Conservation (phyloP, 1,140 invertebrate genomes). For the Rhopalosiphum maidis region DNA sequence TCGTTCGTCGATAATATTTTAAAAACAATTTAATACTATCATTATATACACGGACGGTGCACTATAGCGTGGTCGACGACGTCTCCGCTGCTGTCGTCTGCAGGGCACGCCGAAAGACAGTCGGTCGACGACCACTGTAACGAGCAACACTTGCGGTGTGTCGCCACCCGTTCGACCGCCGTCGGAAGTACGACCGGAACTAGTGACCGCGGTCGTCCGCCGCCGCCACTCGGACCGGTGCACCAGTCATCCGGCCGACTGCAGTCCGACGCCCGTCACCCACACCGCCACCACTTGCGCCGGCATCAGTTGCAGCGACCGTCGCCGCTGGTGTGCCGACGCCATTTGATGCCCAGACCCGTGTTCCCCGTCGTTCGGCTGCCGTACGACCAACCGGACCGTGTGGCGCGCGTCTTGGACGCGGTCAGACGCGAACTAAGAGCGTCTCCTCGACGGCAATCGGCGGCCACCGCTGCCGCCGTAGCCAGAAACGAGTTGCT, state of each 20-base stretch:
- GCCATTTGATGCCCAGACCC: conserved; percentile 49
- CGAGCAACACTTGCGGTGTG: not conserved
- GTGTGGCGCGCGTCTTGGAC: conserved; percentile 26
- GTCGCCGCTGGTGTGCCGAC: conserved; percentile 40
- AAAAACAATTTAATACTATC: not conserved
- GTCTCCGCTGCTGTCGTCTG: no score
- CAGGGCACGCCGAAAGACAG: not conserved
- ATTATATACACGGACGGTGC: not conserved
- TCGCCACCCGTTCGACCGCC: no score
- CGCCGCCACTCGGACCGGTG: not conserved
- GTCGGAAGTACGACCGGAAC: not conserved
- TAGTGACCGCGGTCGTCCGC: not conserved
- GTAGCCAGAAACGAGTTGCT: not conserved
- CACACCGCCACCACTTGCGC: not conserved
- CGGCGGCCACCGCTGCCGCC: not conserved
- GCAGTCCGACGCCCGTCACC: not conserved
- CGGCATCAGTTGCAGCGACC: not conserved
- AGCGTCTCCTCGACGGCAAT: not conserved
- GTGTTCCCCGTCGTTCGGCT: conserved; percentile 34
- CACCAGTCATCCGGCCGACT: not conserved
- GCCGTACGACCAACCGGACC: conserved; percentile 43
- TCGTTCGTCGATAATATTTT: not conserved
- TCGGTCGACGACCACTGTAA: not conserved
- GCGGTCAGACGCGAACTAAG: not conserved
- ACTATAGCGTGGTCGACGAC: not conserved